phyloP scores from a whole-genome alignment of 2,797 vertebrate species.

The Odontamblyopus lacepedii region DNA sequence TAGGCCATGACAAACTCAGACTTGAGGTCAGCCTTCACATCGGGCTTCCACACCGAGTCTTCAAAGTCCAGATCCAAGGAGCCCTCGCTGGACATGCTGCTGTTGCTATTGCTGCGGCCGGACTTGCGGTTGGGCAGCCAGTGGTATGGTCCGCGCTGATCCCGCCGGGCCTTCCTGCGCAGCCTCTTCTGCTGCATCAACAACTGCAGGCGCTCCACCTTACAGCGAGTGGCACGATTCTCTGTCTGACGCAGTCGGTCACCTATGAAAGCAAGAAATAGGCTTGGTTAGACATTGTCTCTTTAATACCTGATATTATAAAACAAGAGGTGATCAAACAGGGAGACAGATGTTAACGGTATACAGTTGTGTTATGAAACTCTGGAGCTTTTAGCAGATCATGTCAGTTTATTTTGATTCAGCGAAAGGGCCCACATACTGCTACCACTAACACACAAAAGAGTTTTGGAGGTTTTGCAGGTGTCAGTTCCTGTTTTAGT shows the following conservation, averaged over 20 bases:
- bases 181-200: conserved; percentile 96
- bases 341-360: too few relatives aligned
- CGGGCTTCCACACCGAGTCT: conserved; percentile 95
- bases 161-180: conserved; percentile 91
- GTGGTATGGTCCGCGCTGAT: conserved; percentile 89
- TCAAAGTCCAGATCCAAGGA: conserved; percentile 96
- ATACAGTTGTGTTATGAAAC: background rate
- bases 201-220: conserved; percentile 95
- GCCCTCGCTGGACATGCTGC: conserved; percentile 88
- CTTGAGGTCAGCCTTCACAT: conserved; percentile 96
- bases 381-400: background rate
- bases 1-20: conserved; percentile 95
- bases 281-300: conserved; percentile 16
- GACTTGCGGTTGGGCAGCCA: conserved; percentile 94
- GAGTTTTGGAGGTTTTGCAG: background rate
- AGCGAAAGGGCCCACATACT: background rate
- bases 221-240: conserved; percentile 95
- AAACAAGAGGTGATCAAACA: background rate
- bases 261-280: conserved; percentile 66
- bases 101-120: conserved; percentile 91
- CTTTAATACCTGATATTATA: background rate
- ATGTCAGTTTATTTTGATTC: background rate
- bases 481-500: background rate
- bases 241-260: conserved; percentile 94
- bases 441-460: background rate